phyloP scores from a whole-genome alignment of 2,113 vertebrate species.

The Tachycineta bicolor region DNA sequence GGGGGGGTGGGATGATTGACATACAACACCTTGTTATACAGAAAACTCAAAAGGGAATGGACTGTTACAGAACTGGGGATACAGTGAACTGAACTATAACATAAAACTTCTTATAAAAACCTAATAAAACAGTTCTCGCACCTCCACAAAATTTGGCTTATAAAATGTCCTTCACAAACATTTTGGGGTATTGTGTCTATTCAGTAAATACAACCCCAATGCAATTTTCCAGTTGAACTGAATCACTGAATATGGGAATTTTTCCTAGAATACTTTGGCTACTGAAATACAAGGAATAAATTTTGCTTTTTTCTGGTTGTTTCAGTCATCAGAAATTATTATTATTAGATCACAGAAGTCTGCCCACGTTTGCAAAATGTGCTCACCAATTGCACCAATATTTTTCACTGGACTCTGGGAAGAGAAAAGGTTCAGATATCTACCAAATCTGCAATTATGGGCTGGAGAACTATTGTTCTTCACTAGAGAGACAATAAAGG shows the following conservation, averaged over 20 bases:
- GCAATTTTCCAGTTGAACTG: not conserved
- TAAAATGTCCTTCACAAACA: not conserved
- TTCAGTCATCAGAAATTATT: not conserved
- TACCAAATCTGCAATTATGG: not conserved
- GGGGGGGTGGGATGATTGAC: too few species aligned
- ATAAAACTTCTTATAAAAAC: too few species aligned
- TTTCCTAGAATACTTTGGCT: not conserved
- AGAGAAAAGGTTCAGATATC: not conserved
- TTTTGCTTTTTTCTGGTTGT: not conserved
- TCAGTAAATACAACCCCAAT: not conserved
- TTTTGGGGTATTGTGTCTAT: not conserved
- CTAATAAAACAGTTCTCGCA: too few species aligned
- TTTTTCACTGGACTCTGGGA: not conserved
- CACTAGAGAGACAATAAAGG: not conserved
- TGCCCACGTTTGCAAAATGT: not conserved
- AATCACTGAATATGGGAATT: not conserved
- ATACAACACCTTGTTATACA: too few species aligned
- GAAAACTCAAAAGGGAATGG: too few species aligned
- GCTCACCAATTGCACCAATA: not conserved
- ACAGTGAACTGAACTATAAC: too few species aligned
- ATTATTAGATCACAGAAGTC: not conserved
- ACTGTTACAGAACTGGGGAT: too few species aligned
- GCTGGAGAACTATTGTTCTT: not conserved
- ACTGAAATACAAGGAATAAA: not conserved
- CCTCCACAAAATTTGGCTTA: not conserved